These are phyloP conservation scores for Spilarctia lutea DNA, from an alignment of 2,888 invertebrate species.

Conservation along the genomic window DNA sequence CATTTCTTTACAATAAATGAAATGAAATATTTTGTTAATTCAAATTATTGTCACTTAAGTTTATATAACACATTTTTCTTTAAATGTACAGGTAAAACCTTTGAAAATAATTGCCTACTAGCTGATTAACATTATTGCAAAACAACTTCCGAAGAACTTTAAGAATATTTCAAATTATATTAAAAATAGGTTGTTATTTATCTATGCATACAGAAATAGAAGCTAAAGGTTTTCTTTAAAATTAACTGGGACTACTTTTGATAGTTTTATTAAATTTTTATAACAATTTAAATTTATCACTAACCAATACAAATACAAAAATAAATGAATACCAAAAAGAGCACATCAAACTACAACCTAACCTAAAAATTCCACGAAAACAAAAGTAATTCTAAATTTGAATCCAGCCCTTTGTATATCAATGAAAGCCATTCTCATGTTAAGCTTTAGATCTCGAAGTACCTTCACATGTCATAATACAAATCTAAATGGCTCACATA, in stretches of 20 bases:
- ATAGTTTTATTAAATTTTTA: too few relatives aligned
- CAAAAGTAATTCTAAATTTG: not conserved
- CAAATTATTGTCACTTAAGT: not conserved
- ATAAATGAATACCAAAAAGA: too few relatives aligned
- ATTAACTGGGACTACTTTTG: not conserved
- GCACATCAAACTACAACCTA: too few relatives aligned
- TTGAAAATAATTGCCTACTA: not conserved
- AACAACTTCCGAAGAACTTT: too few relatives aligned
- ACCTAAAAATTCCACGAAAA: not conserved
- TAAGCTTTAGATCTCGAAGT: not conserved
- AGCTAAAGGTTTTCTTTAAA: not conserved
- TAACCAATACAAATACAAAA: too few relatives aligned
- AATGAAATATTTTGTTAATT: too few relatives aligned
- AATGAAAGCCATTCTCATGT: not conserved
- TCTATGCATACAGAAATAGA: not conserved
- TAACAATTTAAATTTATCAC: too few relatives aligned
- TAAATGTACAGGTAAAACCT: not conserved
- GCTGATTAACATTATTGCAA: too few relatives aligned
- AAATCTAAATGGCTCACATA: not conserved
- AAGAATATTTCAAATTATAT: too few relatives aligned
- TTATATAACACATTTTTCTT: not conserved
- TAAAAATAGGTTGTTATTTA: too few relatives aligned
- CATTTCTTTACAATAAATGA: too few relatives aligned
- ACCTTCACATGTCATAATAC: not conserved
- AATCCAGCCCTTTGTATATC: too few relatives aligned